phyloP scores from a whole-genome alignment of 2,888 invertebrate genomes.

The Drosophila meridionalis region DNA sequence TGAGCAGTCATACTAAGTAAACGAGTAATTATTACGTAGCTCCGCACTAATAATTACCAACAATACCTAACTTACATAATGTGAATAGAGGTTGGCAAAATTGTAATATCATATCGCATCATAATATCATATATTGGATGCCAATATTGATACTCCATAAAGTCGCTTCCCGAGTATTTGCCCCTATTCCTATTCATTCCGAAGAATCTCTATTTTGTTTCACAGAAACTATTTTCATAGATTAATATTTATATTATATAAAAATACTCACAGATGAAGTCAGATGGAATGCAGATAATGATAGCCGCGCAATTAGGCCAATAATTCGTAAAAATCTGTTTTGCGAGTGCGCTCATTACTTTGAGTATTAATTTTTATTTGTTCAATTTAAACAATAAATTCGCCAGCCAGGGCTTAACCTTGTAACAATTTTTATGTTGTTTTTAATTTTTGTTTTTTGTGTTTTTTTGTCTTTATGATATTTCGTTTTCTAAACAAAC shows the following conservation, averaged over 20 bases:
- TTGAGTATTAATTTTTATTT: constrained; percentile 52
- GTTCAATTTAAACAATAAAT: constrained; percentile 62
- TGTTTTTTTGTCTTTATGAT: constrained; percentile 14
- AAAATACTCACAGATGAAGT: background rate
- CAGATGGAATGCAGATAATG: background rate
- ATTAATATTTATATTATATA: background rate
- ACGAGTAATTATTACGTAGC: too few species aligned
- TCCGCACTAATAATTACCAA: too few species aligned
- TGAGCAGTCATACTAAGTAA: too few species aligned
- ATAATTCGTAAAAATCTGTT: constrained; percentile 41
- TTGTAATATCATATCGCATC: too few species aligned
- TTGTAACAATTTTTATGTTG: constrained; percentile 51
- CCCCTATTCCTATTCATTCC: too few species aligned
- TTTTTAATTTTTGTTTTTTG: constrained; percentile 11
- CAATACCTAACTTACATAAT: too few species aligned
- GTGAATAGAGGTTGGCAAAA: too few species aligned
- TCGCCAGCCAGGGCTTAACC: constrained; percentile 48
- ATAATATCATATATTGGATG: too few species aligned
- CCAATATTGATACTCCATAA: too few species aligned
- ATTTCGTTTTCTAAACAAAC: constrained; percentile 60
- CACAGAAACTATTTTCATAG: background rate
- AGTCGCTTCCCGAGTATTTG: too few species aligned
- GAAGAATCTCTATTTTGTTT: background rate
- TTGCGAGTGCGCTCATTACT: constrained; percentile 28
- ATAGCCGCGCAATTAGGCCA: constrained; percentile 42